Evolutionary conservation across 2,888 invertebrate species (phyloP).

Genomic region (Melinopterus prodromus): DNA sequence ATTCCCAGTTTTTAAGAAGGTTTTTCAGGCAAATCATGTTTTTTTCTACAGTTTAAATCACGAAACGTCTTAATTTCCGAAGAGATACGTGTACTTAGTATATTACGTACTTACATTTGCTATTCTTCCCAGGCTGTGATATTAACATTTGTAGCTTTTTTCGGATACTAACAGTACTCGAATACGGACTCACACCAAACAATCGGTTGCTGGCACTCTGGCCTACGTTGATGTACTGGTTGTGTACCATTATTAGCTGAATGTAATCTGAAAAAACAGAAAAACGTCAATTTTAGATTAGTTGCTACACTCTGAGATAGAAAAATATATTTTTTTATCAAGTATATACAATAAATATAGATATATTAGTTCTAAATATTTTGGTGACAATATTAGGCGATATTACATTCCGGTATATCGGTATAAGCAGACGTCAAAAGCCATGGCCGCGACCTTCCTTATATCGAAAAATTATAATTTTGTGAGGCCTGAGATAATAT

Average conservation of each 20-base stretch:
- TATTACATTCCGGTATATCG: background rate
- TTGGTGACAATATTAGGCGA: background rate
- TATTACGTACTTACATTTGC: constrained; percentile 73
- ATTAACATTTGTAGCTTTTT: constrained; percentile 83
- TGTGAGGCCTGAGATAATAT: too few relatives aligned
- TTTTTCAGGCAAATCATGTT: too few relatives aligned
- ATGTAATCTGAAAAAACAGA: constrained; percentile 13
- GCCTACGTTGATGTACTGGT: constrained; percentile 80
- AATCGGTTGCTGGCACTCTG: constrained; percentile 76
- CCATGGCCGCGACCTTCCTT: background rate
- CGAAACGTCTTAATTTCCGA: background rate
- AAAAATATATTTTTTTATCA: background rate
- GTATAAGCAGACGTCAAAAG: background rate
- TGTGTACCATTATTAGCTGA: constrained; percentile 62
- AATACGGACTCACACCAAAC: constrained; percentile 62
- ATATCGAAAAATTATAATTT: background rate
- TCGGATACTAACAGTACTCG: constrained; percentile 51
- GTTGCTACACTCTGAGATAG: constrained; percentile 6
- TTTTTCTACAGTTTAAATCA: too few relatives aligned
- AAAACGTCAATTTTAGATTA: background rate
- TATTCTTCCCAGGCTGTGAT: constrained; percentile 78
- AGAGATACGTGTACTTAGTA: background rate
- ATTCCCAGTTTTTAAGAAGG: too few relatives aligned
- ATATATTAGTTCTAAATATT: too few relatives aligned
- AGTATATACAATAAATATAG: too few relatives aligned